Evolutionary conservation across 2,888 invertebrate species (phyloP), one percentile per base, ranked within the genome.

Genomic region (Chrysotoxum bicinctum): DNA sequence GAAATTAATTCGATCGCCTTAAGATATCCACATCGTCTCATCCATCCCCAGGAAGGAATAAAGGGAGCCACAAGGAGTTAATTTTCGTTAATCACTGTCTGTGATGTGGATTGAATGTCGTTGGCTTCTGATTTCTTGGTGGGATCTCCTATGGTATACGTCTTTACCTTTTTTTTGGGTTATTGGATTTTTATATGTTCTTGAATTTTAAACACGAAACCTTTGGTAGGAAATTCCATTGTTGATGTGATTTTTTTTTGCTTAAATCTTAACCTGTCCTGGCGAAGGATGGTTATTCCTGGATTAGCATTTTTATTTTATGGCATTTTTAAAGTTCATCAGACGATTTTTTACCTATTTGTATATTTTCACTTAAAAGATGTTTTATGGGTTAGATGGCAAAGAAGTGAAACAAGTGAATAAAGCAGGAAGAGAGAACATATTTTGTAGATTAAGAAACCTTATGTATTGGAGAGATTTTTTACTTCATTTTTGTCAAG

Each of bases 51-150:
- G 16, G n/a, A 62, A 30, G 43, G 64, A 35, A 50, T 35, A 8
- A 62, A 77, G 56, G 69, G 16, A 75, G 75, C 76, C 73, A 69
- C 37, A 74, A 77, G 86, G 86, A 86, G 86, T 82, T 86, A 82
- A 82, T 86, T 86, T 86, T 86, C 82, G 82, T 78, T 86, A 86
- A 86, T 86, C 86, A 86, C 82, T 82, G 81, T 82, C 77, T 82
- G 78, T 78, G 58, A 37, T 58, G 70, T 60, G 82, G 77, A 82
- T 77, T 86, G 86, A 78, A 86, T 82, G 86, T 86, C 84, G 80
- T 80, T 80, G 70, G 75, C 84, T 84, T 66, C 84, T 84, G 84
- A 75, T 69, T 76, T 73, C 58, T 69, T 64, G 10, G 23, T 64
- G 43, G 73, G 40, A 30, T 68, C 5, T 19, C 43, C 64, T 48